Evolutionary conservation across 2,113 vertebrate genomes (phyloP), one percentile per base, ranked within the genome.

Genomic region (Spheniscus mendiculus): DNA sequence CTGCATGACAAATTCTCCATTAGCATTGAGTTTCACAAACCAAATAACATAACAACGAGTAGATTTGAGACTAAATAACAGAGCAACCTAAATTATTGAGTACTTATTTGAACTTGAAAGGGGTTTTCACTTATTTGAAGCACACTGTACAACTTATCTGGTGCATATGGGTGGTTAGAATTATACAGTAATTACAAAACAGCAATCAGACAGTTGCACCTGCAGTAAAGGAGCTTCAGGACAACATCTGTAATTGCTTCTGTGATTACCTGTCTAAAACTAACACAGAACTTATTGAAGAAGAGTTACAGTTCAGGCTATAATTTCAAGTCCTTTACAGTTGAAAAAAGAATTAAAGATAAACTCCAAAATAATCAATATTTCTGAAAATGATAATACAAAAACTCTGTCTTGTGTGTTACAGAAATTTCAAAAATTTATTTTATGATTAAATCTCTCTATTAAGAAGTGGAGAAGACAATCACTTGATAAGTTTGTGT

Each of bases 231-330:
- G 81, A 96, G 97, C 96, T 97, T 94, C 86, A 95, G 97, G 98
- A 98, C 97, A 98, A 98, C 96, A 86, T 89, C 42, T 84, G 72
- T 97, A 98, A 98, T 98, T 98, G 96, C 96, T 97, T 97, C 93
- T 86, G 42, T 96, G 94, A 98, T 96, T 98, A 93, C 91, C 71
- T 93, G 73, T 70, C 94, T 96, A 97, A 95, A 97, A 94, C 82
- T 94, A 97, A 95, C 95, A 89, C n/a, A 93, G 89, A 98, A 90
- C 23, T 86, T 72, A 67, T 1, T 78, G 94, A 95, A 95, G 90
- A 95, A 95, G 72, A 94, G 91, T 97, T 93, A 86, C 93, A 97
- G 91, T 92, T 84, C 89, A 81, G 76, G 78, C 58, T 95, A 96
- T 62, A 70, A 93, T 95, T 97, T 97, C 73, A 95, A 84, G 29